Evolutionary conservation across 2,797 vertebrate species (phyloP).

Genomic region (Neosilurus mollespiculum): DNA sequence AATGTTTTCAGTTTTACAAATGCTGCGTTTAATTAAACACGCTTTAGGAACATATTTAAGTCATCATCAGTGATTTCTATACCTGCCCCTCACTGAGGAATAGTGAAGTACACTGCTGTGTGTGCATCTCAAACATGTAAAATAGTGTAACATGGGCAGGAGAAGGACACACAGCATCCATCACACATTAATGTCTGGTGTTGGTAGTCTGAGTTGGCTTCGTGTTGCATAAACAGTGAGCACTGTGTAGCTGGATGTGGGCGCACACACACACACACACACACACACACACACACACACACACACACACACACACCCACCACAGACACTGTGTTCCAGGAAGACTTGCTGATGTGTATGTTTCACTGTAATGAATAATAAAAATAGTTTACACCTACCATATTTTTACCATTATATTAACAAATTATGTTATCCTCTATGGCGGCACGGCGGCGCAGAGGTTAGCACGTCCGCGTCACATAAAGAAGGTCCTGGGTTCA

Average conservation of each 20-base stretch:
- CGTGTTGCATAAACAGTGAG: not conserved
- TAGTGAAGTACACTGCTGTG: too few species aligned
- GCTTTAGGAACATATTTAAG: not conserved
- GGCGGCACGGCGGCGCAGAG: too few species aligned
- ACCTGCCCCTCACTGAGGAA: too few species aligned
- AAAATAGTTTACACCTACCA: not conserved
- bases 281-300: constrained; percentile 1
- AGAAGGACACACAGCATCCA: not conserved
- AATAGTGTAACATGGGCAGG: not conserved
- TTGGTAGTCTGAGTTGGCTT: not conserved
- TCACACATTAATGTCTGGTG: not conserved
- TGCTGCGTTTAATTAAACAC: not conserved
- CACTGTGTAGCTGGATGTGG: too few species aligned
- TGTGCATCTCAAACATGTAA: not conserved
- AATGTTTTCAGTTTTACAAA: not conserved
- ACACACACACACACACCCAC: not conserved
- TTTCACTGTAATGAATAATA: not conserved
- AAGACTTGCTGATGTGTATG: not conserved
- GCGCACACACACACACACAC: not conserved
- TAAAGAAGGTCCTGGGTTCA: too few species aligned
- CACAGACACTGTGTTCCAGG: not conserved
- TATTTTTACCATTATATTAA: not conserved
- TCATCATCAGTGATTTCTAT: not conserved
- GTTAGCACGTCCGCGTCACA: too few species aligned
- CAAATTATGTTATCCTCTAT: too few species aligned